Percentiles rank a stretch among this genome's conserved stretches.
Evolutionary conservation across 2,888 invertebrate species (phyloP).

Genomic region (Pecten maximus): DNA sequence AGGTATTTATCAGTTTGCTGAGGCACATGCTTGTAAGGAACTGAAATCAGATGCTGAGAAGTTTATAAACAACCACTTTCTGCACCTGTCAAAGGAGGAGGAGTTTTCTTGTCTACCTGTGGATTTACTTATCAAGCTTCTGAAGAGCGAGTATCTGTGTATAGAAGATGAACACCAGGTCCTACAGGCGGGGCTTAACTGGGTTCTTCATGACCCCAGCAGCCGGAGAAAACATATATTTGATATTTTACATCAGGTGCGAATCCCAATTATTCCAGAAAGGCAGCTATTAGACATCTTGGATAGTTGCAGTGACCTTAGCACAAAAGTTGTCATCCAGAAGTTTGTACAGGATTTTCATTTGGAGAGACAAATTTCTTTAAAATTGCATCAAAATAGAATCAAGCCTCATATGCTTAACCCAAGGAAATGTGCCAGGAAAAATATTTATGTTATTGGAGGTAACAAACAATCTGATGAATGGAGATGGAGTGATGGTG

Average conservation of each 20-base stretch:
- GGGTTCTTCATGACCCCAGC: slow-evolving; percentile 92
- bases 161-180: slow-evolving; percentile 95
- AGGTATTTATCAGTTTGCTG: slow-evolving; percentile 88
- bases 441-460: slow-evolving; percentile 93
- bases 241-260: slow-evolving; percentile 91
- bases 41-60: slow-evolving; percentile 90
- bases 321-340: slow-evolving; percentile 89
- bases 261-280: slow-evolving; percentile 90
- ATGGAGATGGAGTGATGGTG: slow-evolving; percentile 88
- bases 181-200: slow-evolving; percentile 88
- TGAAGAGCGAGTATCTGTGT: slow-evolving; percentile 92
- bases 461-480: slow-evolving; percentile 93
- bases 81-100: slow-evolving; percentile 90
- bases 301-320: slow-evolving; percentile 91
- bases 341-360: slow-evolving; percentile 74
- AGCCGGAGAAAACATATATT: slow-evolving; percentile 92
- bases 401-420: slow-evolving; percentile 81
- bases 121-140: slow-evolving; percentile 89
- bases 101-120: slow-evolving; percentile 93
- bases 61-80: slow-evolving; percentile 93
- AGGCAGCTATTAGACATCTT: slow-evolving; percentile 85
- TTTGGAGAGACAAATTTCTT: slow-evolving; percentile 59
- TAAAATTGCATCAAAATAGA: slow-evolving; percentile 48
- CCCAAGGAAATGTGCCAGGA: slow-evolving; percentile 92
- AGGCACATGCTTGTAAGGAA: slow-evolving; percentile 91